Evolutionary conservation across 2,113 vertebrate genomes (phyloP).

Genomic region (Pungitius pungitius): DNA sequence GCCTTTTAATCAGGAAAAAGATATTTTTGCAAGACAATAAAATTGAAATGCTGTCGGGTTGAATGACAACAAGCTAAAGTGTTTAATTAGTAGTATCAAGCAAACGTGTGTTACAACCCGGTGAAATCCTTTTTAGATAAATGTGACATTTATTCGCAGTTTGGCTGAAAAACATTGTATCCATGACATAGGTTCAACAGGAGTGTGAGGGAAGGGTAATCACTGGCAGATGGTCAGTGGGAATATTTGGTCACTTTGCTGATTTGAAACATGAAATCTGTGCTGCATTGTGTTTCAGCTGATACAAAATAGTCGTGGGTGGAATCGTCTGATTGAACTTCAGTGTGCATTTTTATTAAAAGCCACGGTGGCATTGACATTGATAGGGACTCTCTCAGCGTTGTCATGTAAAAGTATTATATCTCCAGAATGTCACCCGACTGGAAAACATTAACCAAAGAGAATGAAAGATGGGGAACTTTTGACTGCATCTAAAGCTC

Average conservation of each 20-base stretch:
- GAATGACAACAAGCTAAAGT: not conserved
- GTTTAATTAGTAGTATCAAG: not conserved
- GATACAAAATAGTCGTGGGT: not conserved
- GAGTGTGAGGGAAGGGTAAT: not conserved
- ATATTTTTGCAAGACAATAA: not conserved
- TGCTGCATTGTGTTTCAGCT: not conserved
- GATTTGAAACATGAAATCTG: not conserved
- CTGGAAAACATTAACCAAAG: not conserved
- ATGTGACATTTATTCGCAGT: not conserved
- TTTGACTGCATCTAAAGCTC: not conserved
- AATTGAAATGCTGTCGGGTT: not conserved
- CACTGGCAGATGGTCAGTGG: not conserved
- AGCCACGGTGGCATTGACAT: not conserved
- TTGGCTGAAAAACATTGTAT: not conserved
- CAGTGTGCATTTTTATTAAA: not conserved
- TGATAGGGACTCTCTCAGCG: not conserved
- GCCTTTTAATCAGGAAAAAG: not conserved
- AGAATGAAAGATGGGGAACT: not conserved
- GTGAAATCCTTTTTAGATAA: not conserved
- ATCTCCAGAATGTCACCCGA: not conserved
- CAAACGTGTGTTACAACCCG: not conserved
- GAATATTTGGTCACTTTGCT: not conserved
- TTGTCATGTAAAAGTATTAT: not conserved
- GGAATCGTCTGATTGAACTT: not conserved
- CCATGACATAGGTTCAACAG: not conserved